Conservation (phyloP, 2,797 vertebrate species). For the Aulostomus chinensis region DNA sequence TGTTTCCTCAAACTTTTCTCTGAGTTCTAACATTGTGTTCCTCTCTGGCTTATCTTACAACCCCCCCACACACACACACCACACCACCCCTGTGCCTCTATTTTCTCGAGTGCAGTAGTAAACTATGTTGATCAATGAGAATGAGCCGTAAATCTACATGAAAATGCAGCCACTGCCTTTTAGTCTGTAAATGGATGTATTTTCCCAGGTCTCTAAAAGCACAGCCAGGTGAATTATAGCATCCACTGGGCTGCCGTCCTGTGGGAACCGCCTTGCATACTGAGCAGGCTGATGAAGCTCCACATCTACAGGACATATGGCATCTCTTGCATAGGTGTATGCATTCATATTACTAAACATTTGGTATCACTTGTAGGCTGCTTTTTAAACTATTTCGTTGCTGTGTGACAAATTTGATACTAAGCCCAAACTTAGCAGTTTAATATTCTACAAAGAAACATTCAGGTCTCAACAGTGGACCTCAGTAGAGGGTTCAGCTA, state of each 20-base stretch:
- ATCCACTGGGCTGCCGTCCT: conserved; percentile 37
- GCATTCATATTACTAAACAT: conserved; percentile 20
- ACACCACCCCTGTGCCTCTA: conserved; percentile 25
- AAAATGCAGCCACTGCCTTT: conserved; percentile 67
- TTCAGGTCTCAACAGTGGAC: no score
- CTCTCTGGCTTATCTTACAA: conserved; percentile 20
- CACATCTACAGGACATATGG: conserved; percentile 38
- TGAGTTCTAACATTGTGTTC: conserved; percentile 5
- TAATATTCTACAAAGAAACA: no score
- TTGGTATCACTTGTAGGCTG: conserved; percentile 4
- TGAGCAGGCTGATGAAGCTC: conserved; percentile 47
- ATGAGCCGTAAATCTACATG: conserved; percentile 78
- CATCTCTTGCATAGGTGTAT: conserved; percentile 21
- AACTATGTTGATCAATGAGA: conserved; percentile 76
- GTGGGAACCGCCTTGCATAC: conserved; percentile 49
- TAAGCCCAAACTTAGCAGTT: no score
- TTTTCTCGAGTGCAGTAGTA: conserved; percentile 60
- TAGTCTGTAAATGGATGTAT: conserved; percentile 64
- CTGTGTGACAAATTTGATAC: no score
- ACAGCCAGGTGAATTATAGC: conserved; percentile 69
- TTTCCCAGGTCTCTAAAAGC: conserved; percentile 69
- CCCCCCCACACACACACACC: no score
- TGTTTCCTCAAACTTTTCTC: conserved; percentile 1
- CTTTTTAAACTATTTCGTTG: no score
- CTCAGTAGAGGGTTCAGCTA: no score